phyloP scores from a whole-genome alignment of 2,888 invertebrate species.

The Amorpha juglandis region DNA sequence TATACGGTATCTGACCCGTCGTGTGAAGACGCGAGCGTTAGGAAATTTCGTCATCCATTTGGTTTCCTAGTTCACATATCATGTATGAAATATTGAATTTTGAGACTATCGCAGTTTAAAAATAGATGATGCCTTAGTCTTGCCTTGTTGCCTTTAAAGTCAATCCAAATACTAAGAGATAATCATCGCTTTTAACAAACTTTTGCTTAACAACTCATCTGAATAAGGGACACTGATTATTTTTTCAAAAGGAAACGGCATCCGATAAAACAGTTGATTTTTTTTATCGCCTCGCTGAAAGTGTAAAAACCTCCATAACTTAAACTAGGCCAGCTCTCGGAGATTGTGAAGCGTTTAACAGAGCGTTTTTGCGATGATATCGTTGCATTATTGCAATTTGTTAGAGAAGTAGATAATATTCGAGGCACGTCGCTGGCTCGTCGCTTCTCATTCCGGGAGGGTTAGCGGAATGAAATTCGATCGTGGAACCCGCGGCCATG shows the following conservation, averaged over 20 bases:
- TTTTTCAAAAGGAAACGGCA: background rate
- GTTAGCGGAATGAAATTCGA: slow-evolving; percentile 35
- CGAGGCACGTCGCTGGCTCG: slow-evolving; percentile 43
- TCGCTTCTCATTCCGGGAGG: slow-evolving; percentile 36
- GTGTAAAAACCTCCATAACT: slow-evolving; percentile 2
- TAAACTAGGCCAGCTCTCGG: background rate
- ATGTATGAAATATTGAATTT: too few species aligned
- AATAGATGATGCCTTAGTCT: too few species aligned
- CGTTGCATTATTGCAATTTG: slow-evolving; percentile 45
- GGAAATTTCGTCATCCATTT: too few species aligned
- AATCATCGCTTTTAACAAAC: background rate
- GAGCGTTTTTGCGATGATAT: slow-evolving; percentile 34
- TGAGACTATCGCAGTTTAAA: too few species aligned
- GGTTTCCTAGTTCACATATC: too few species aligned
- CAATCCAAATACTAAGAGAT: background rate
- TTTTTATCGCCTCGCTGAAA: background rate
- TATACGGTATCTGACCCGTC: too few species aligned
- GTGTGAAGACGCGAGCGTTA: too few species aligned
- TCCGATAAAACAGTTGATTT: background rate
- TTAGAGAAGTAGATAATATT: slow-evolving; percentile 38
- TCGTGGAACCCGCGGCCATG: slow-evolving; percentile 31
- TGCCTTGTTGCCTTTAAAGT: too few species aligned
- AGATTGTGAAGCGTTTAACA: slow-evolving; percentile 16
- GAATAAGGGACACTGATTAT: background rate
- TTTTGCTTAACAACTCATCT: background rate